Percentiles rank a stretch among this genome's conserved stretches.
Evolutionary conservation across 1,140 invertebrate species (phyloP).

Genomic region (Penaeus indicus): DNA sequence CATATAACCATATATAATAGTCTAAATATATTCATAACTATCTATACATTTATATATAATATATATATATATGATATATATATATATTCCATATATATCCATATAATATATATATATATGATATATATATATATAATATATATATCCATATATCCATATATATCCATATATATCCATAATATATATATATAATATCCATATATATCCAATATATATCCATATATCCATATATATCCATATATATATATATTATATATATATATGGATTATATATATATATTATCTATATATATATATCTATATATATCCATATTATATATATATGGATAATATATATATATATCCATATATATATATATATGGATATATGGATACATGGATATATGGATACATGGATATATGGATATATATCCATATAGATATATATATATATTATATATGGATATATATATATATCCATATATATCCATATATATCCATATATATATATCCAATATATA

Average conservation of each 20-base stretch:
- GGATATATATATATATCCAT: not conserved
- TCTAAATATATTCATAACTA: too few relatives aligned
- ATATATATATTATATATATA: slow-evolving; percentile 36
- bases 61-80: slow-evolving; percentile 35
- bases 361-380: not conserved
- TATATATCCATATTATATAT: slow-evolving; percentile 37
- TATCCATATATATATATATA: not conserved
- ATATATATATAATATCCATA: slow-evolving; percentile 12
- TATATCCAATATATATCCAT: not conserved
- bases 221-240: not conserved
- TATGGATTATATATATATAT: slow-evolving; percentile 14
- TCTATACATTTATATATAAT: not conserved
- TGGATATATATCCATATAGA: not conserved
- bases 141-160: not conserved
- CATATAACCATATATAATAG: too few relatives aligned
- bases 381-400: not conserved
- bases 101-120: slow-evolving; percentile 8
- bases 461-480: too few relatives aligned
- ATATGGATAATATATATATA: slow-evolving; percentile 20
- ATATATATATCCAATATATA: slow-evolving; percentile 13
- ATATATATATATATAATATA: slow-evolving; percentile 26
- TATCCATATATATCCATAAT: slow-evolving; percentile 9
- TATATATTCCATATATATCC: slow-evolving; percentile 1
- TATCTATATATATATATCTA: not conserved
- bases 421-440: slow-evolving; percentile 41